Evolutionary conservation across 2,113 vertebrate species (phyloP).

Genomic region (Ceyx cyanopectus): DNA sequence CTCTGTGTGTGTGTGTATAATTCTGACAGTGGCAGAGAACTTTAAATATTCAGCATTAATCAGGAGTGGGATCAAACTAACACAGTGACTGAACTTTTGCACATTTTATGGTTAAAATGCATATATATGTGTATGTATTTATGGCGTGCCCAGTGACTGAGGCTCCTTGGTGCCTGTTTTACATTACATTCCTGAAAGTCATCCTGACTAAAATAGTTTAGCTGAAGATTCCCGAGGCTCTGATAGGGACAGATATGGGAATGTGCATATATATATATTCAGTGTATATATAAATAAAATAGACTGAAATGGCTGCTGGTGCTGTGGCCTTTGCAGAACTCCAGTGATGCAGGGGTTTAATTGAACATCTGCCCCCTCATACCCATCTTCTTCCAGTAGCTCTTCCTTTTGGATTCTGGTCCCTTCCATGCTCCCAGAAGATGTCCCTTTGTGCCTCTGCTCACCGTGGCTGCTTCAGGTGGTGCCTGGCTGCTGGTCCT

Average conservation of each 20-base stretch:
- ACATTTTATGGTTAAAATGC: background rate
- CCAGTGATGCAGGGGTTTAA: background rate
- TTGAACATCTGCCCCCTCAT: background rate
- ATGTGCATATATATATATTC: background rate
- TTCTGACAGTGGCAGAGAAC: constrained; percentile 18
- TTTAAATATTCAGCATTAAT: constrained; percentile 48
- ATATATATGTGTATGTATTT: background rate
- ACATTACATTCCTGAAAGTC: constrained; percentile 42
- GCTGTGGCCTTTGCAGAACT: background rate
- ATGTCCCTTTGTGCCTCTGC: background rate
- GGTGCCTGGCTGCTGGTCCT: background rate
- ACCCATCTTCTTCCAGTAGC: background rate
- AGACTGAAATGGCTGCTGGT: background rate
- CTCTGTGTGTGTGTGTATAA: background rate
- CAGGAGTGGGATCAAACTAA: constrained; percentile 12
- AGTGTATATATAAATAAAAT: background rate
- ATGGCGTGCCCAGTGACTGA: background rate
- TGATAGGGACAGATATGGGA: constrained; percentile 10
- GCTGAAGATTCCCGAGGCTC: constrained; percentile 19
- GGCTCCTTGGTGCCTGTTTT: constrained; percentile 24
- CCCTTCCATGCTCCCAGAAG: background rate
- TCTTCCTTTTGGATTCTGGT: background rate
- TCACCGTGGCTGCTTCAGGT: background rate
- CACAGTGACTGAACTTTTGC: constrained; percentile 36
- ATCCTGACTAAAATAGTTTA: constrained; percentile 33